These are phyloP conservation scores for Ceuthmochares aereus DNA, from an alignment of 2,113 vertebrate genomes.

Conservation along the genomic window DNA sequence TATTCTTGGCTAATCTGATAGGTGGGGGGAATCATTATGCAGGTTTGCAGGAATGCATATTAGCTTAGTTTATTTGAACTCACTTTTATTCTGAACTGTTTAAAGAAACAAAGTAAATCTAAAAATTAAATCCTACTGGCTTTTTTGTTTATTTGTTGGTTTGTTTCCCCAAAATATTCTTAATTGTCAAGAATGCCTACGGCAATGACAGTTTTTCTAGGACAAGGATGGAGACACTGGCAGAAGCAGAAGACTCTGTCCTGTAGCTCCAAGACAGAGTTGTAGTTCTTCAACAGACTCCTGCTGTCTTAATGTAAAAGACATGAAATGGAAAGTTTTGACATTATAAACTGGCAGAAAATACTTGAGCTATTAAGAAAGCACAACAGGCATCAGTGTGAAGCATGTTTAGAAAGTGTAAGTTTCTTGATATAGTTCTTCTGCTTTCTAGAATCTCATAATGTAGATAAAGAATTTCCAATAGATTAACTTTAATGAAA, in stretches of 20 bases:
- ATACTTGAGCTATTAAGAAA: not conserved
- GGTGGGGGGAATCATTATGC: rapidly evolving
- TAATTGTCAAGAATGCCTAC: not conserved
- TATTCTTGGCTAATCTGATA: not conserved
- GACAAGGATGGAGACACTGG: not conserved
- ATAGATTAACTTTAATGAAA: not conserved
- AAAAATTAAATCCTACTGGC: not conserved
- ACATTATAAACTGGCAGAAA: not conserved
- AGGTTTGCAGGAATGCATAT: not conserved
- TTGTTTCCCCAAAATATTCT: not conserved
- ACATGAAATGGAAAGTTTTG: not conserved
- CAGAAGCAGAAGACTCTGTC: not conserved
- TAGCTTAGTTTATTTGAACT: not conserved
- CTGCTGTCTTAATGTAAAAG: not conserved
- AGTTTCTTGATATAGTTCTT: not conserved
- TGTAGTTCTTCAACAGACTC: not conserved
- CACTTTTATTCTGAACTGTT: not conserved
- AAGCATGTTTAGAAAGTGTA: rapidly evolving
- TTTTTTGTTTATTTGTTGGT: not conserved
- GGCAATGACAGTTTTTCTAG: not conserved
- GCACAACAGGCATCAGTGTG: not conserved
- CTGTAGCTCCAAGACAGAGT: not conserved
- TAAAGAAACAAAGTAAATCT: not conserved
- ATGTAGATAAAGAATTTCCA: not conserved
- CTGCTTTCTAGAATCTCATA: not conserved